Percentiles rank a stretch among this genome's conserved stretches.
These are phyloP conservation scores for Drosophila athabasca DNA, from an alignment of 1,140 invertebrate genomes.

Conservation along the genomic window DNA sequence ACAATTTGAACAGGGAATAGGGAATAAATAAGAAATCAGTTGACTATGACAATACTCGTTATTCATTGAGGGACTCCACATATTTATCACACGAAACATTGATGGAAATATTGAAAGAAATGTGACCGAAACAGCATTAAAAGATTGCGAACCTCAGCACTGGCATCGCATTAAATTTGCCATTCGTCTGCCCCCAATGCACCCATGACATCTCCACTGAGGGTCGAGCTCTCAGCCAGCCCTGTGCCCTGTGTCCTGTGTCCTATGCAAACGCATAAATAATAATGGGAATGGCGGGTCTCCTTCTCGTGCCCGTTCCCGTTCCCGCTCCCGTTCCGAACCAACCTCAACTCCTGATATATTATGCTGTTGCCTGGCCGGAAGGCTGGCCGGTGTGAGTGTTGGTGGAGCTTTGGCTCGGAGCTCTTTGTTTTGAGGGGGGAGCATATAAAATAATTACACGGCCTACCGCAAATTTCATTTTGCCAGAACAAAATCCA, in stretches of 20 bases:
- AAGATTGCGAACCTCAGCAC: neutral
- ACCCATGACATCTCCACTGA: conserved; percentile 28
- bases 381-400: conserved; percentile 11
- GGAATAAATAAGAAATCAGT: too few species aligned
- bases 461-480: conserved; percentile 76
- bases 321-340: conserved; percentile 26
- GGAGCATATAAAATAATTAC: conserved; percentile 72
- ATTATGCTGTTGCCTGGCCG: conserved; percentile 27
- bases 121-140: neutral
- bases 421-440: conserved; percentile 61
- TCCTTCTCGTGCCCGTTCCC: conserved; percentile 17
- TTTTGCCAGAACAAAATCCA: conserved; percentile 48
- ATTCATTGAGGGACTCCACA: too few species aligned
- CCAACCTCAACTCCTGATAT: conserved; percentile 49
- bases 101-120: neutral
- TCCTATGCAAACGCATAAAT: conserved; percentile 73
- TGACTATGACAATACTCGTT: too few species aligned
- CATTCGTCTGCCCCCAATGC: conserved; percentile 24
- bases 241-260: conserved; percentile 41
- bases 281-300: conserved; percentile 53
- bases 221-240: conserved; percentile 11
- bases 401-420: conserved; percentile 27
- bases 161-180: neutral
- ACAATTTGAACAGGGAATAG: too few species aligned
- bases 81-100: too few species aligned